Conservation (phyloP, 2,113 vertebrate genomes). For the Cyprinus carpio region DNA sequence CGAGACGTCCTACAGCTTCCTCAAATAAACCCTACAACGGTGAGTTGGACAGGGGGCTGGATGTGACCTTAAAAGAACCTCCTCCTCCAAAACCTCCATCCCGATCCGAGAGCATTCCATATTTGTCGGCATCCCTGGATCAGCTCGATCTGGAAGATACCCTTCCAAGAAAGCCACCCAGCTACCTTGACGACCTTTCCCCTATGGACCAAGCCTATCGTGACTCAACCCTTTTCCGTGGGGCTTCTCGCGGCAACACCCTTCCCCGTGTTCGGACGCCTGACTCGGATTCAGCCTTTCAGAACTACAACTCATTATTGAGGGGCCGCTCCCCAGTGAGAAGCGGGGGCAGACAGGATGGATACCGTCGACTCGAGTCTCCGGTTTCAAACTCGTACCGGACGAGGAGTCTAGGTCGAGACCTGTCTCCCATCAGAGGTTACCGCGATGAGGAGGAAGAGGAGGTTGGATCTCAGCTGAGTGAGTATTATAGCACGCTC, state of each 20-base stretch:
- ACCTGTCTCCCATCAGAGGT: conserved; percentile 66
- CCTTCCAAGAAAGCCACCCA: conserved; percentile 34
- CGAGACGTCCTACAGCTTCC: conserved; percentile 67
- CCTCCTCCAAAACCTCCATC: conserved; percentile 57
- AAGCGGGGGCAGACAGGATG: background rate
- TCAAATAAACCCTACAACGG: conserved; percentile 73
- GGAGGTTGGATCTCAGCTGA: conserved; percentile 74
- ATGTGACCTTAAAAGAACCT: conserved; percentile 60
- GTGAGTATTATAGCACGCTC: conserved; percentile 78
- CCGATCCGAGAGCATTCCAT: conserved; percentile 63
- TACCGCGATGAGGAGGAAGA: conserved; percentile 63
- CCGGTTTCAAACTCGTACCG: conserved; percentile 61
- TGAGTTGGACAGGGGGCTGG: conserved; percentile 71
- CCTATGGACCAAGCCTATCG: conserved; percentile 63
- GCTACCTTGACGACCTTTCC: conserved; percentile 55
- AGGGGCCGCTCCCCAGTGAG: conserved; percentile 68
- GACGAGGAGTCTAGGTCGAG: conserved; percentile 72
- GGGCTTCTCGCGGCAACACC: conserved; percentile 56
- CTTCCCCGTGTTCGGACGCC: conserved; percentile 70
- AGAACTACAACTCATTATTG: conserved; percentile 70
- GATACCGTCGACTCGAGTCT: conserved; percentile 53
- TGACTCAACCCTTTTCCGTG: conserved; percentile 63
- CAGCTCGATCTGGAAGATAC: conserved; percentile 64
- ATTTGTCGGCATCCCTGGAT: conserved; percentile 59
- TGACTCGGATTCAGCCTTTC: conserved; percentile 68